Evolutionary conservation across 1,140 invertebrate genomes (phyloP).

Genomic region (Danaus melanippus): DNA sequence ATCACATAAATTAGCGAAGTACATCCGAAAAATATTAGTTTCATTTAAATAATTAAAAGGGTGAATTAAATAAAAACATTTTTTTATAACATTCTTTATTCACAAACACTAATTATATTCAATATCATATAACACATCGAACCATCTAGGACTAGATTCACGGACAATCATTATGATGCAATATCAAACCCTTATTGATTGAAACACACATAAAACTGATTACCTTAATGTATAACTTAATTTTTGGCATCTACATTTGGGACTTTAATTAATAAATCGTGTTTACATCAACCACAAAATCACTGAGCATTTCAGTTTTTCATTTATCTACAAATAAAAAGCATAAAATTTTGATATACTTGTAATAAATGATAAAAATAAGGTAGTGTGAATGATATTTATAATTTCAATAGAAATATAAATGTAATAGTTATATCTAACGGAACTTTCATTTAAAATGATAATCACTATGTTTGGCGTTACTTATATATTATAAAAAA

Average conservation of each 20-base stretch:
- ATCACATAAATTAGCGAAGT: too few relatives aligned
- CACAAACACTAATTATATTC: conserved; percentile 3
- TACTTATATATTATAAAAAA: neutral
- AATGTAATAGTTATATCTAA: neutral
- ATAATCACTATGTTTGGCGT: neutral
- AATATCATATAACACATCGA: conserved; percentile 3
- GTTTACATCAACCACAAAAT: too few relatives aligned
- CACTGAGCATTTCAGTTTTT: too few relatives aligned
- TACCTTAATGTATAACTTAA: too few relatives aligned
- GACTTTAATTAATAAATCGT: too few relatives aligned
- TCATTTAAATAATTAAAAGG: too few relatives aligned
- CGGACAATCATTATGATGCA: conserved; percentile 6
- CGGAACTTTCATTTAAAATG: neutral
- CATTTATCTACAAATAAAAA: neutral
- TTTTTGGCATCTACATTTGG: too few relatives aligned
- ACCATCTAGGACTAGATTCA: conserved; percentile 13
- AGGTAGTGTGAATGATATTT: neutral
- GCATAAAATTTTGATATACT: neutral
- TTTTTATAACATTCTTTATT: conserved; percentile 2
- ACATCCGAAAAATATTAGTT: too few relatives aligned
- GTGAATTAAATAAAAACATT: neutral
- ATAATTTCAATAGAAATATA: neutral
- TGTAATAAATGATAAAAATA: neutral
- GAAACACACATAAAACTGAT: too few relatives aligned
- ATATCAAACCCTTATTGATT: too few relatives aligned